Conservation (phyloP, 1,140 invertebrate species). For the Calosoma granatense region DNA sequence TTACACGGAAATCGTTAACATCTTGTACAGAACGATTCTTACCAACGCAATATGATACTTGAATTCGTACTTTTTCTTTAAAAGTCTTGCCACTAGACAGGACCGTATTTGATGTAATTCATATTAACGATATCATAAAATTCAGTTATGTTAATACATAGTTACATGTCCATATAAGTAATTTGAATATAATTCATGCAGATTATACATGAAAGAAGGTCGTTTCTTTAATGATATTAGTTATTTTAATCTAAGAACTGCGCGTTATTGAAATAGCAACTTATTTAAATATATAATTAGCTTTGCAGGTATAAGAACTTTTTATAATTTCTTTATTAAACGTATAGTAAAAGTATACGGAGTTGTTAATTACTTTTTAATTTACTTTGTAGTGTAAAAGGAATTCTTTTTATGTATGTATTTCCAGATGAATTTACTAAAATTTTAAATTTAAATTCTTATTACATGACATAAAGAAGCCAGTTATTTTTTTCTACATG, state of each 20-base stretch:
- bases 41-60: neutral
- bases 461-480: neutral
- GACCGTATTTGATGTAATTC: too few species aligned
- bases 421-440: neutral
- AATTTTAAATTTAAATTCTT: conserved; percentile 4
- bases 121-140: too few species aligned
- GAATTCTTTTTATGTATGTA: neutral
- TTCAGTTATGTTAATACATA: too few species aligned
- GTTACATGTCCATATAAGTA: too few species aligned
- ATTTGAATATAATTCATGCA: too few species aligned
- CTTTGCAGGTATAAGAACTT: neutral
- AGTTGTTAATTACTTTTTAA: neutral
- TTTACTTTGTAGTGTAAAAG: neutral
- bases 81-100: too few species aligned
- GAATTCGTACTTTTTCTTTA: neutral
- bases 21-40: neutral
- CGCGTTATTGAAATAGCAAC: neutral
- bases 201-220: too few species aligned
- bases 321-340: neutral
- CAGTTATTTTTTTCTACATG: neutral
- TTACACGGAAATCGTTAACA: neutral
- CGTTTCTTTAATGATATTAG: too few species aligned
- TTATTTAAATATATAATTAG: neutral
- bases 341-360: neutral
- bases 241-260: neutral